Conservation (phyloP, 2,797 vertebrate species). For the Acanthurus tractus region DNA sequence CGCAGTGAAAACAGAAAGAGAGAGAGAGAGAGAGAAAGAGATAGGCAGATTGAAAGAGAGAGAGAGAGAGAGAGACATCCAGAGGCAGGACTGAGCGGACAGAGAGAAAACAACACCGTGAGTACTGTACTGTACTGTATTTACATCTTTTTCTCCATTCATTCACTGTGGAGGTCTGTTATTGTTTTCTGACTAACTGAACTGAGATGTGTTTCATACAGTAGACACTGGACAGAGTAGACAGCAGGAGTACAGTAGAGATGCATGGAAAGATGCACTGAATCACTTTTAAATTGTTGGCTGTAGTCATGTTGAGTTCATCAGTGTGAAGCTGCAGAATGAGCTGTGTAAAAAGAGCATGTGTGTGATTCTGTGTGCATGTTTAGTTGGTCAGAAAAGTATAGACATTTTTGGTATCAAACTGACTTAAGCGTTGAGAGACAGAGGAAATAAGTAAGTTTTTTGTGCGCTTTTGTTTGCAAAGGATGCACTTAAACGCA, state of each 20-base stretch:
- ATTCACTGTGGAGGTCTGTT: conserved; percentile 16
- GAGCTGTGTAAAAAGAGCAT: neutral
- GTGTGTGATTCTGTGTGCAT: neutral
- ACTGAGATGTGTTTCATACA: conserved; percentile 11
- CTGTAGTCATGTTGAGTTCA: no score
- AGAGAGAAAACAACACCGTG: conserved; percentile 55
- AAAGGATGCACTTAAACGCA: conserved; percentile 14
- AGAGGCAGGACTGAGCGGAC: conserved; percentile 59
- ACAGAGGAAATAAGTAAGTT: neutral
- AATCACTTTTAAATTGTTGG: no score
- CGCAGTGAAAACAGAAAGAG: conserved; percentile 43
- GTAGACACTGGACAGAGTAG: neutral
- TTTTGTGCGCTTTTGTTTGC: neutral
- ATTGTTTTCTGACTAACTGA: conserved; percentile 37
- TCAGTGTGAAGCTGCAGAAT: no score
- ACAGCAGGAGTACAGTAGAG: no score
- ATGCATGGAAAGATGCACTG: no score
- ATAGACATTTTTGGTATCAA: conserved; percentile 47
- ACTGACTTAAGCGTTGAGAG: conserved; percentile 11
- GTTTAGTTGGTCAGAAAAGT: conserved; percentile 46
- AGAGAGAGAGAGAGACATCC: conserved; percentile 52
- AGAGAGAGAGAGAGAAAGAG: no score
- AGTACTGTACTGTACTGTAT: conserved; percentile 55
- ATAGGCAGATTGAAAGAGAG: conserved; percentile 4
- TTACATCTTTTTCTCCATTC: conserved; percentile 37